These are phyloP conservation scores for Epirrhoe alternata DNA, from an alignment of 2,888 invertebrate genomes.

Conservation along the genomic window DNA sequence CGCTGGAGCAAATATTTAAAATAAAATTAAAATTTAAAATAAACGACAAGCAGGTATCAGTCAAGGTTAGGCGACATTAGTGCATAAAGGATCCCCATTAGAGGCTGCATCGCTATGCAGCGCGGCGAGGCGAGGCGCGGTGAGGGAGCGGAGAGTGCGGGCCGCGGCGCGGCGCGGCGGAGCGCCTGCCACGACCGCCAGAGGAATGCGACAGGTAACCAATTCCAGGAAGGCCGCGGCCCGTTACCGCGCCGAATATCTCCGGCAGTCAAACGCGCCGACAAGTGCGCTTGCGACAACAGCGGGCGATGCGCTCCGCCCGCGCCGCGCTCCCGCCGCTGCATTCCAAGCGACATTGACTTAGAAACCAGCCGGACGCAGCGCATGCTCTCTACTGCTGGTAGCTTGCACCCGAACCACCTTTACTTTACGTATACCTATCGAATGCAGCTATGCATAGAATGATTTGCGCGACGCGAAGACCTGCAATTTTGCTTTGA, in stretches of 20 bases:
- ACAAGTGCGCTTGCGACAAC: constrained; percentile 85
- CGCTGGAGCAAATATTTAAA: not conserved
- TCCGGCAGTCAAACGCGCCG: constrained; percentile 83
- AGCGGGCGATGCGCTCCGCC: constrained; percentile 71
- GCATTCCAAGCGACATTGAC: constrained; percentile 81
- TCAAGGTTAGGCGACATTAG: constrained; percentile 45
- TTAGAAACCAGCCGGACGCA: constrained; percentile 78
- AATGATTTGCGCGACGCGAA: constrained; percentile 41
- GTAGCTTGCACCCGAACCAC: constrained; percentile 37
- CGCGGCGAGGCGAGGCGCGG: constrained; percentile 46
- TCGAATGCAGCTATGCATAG: constrained; percentile 38
- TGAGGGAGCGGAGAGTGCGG: constrained; percentile 36
- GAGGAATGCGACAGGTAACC: constrained; percentile 85
- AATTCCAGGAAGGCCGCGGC: constrained; percentile 84
- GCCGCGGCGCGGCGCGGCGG: constrained; percentile 49
- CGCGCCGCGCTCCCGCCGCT: constrained; percentile 55
- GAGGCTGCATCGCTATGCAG: constrained; percentile 69
- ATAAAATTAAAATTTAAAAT: too few relatives aligned
- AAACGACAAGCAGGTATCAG: constrained; percentile 19
- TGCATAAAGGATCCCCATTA: constrained; percentile 58
- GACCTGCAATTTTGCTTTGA: constrained; percentile 16
- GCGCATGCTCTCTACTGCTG: constrained; percentile 30
- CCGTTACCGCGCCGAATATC: constrained; percentile 85
- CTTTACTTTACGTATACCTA: constrained; percentile 53
- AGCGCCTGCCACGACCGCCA: constrained; percentile 69